Base-by-base conservation (phyloP, 2,113 vertebrate species). In the Muscicapa adusta region DNA sequence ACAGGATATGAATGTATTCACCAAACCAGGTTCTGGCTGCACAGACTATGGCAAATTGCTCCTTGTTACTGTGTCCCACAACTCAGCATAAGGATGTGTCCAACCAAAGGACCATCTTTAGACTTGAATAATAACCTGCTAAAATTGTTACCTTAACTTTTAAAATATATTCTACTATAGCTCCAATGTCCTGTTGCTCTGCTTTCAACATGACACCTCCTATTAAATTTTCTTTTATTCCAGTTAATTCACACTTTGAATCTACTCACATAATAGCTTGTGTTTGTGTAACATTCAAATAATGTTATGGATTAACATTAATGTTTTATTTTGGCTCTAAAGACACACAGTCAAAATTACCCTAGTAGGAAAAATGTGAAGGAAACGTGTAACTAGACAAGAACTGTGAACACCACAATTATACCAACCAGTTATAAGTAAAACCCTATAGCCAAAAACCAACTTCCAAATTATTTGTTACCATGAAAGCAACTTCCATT, bases 1-100 rank as follows among this genome's bases (percentile, higher is more conserved):
- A 29, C 0, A 0, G 16, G 13, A 18, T 18, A 26, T 24, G 66
- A 84, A 76, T 0, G 0, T 8, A 45, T 12, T 18, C 7, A 2
- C 34, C 62, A 73, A 42, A 57, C 14, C 38, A 79, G 28, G n/a
- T 38, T 50, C 42, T 56, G 38, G 48, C 47, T 72, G 62, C 43
- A 26, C 12, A 33, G 14, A 18, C 16, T 18, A 10, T 3, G 1
- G 60, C 33, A 22, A 76, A 31, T 36, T 54, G 31, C 63, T 58
- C 33, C 34, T 31, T 60, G 24, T 26, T 66, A 31, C 73, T 65
- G 3, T 6, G 36, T 53, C n/a, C 54, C 45, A 40, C 51, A 78
- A 0, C 31, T 63, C 20, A 10, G 54, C 22, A 1, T 8, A 47
- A 83, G 12, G 18, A 56, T 43, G 22, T 6, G 66, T 36, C 40